Percentiles rank a stretch among this genome's conserved stretches.
Conservation (phyloP, 2,888 invertebrate genomes). For the Tetragonula carbonaria region DNA sequence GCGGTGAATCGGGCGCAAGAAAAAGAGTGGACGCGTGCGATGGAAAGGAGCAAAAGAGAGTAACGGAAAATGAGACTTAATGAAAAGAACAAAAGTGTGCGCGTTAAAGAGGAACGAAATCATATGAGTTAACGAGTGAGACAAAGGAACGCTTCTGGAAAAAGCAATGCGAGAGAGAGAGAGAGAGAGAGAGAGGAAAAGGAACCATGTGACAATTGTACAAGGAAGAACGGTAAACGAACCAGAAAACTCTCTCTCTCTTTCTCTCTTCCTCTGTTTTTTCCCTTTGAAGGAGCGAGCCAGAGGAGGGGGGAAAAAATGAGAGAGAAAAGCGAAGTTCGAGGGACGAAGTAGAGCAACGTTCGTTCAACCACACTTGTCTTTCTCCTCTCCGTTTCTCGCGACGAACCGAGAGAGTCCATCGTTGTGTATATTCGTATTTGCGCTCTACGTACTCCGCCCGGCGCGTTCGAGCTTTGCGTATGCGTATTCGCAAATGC, state of each 20-base stretch:
- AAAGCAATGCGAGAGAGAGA: slow-evolving; percentile 8
- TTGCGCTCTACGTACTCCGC: neutral
- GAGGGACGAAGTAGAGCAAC: slow-evolving; percentile 12
- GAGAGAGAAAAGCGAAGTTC: slow-evolving; percentile 8
- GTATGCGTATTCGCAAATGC: slow-evolving; percentile 2
- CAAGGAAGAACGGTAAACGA: slow-evolving; percentile 67
- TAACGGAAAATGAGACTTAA: slow-evolving; percentile 36
- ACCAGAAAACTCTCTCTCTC: slow-evolving; percentile 55
- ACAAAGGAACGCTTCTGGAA: neutral
- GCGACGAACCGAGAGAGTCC: neutral
- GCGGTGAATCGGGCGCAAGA: neutral
- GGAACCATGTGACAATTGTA: slow-evolving; percentile 64
- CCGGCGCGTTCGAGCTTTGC: slow-evolving; percentile 5
- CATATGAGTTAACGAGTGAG: slow-evolving; percentile 8
- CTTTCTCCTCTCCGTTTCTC: slow-evolving; percentile 8
- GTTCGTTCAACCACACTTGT: slow-evolving; percentile 12
- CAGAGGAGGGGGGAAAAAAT: slow-evolving; percentile 14
- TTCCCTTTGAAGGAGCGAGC: neutral
- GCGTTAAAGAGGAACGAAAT: slow-evolving; percentile 40
- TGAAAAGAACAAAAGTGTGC: slow-evolving; percentile 28
- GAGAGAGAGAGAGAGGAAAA: neutral
- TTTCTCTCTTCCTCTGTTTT: slow-evolving; percentile 25
- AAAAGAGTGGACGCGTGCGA: slow-evolving; percentile 19
- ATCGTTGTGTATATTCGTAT: neutral
- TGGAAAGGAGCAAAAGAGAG: slow-evolving; percentile 15